Conservation (phyloP, 2,888 invertebrate genomes). For the Crossocerus cetratus region DNA sequence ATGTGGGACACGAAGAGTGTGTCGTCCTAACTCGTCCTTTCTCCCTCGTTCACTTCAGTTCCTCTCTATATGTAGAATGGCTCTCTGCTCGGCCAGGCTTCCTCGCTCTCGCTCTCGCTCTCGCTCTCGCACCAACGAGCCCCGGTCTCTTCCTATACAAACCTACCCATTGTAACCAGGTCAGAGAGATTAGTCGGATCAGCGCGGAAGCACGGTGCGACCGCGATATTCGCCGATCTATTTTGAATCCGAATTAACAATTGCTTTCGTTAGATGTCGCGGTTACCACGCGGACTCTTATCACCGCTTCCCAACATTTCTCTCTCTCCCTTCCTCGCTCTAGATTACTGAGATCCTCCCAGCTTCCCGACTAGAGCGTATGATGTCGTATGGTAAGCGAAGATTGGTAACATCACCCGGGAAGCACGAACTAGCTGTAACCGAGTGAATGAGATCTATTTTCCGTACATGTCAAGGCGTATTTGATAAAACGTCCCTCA, state of each 20-base stretch:
- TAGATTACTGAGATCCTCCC: no score
- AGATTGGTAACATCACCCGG: slow-evolving; percentile 56
- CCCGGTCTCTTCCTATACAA: slow-evolving; percentile 19
- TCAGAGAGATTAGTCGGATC: slow-evolving; percentile 53
- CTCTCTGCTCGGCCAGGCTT: slow-evolving; percentile 19
- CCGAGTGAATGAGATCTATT: slow-evolving; percentile 37
- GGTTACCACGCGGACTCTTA: background rate
- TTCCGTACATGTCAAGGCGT: slow-evolving; percentile 12
- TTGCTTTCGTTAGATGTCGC: slow-evolving; percentile 39
- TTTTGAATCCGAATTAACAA: slow-evolving; percentile 56
- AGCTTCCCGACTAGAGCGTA: background rate
- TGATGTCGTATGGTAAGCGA: slow-evolving; percentile 24
- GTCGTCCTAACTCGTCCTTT: slow-evolving; percentile 40
- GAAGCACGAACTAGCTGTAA: slow-evolving; percentile 42
- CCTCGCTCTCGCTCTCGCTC: background rate
- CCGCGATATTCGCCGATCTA: slow-evolving; percentile 34
- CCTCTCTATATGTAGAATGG: background rate
- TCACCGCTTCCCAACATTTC: background rate
- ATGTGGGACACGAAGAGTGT: slow-evolving; percentile 53
- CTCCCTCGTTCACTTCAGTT: slow-evolving; percentile 34
- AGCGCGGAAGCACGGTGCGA: slow-evolving; percentile 48
- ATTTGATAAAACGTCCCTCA: slow-evolving; percentile 8
- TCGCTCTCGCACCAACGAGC: background rate
- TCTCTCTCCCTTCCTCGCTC: slow-evolving; percentile 15
- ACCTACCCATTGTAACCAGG: slow-evolving; percentile 31